Evolutionary conservation across 2,888 invertebrate genomes (phyloP), one percentile per base, ranked within the genome.

Genomic region (Melolontha melolontha): DNA sequence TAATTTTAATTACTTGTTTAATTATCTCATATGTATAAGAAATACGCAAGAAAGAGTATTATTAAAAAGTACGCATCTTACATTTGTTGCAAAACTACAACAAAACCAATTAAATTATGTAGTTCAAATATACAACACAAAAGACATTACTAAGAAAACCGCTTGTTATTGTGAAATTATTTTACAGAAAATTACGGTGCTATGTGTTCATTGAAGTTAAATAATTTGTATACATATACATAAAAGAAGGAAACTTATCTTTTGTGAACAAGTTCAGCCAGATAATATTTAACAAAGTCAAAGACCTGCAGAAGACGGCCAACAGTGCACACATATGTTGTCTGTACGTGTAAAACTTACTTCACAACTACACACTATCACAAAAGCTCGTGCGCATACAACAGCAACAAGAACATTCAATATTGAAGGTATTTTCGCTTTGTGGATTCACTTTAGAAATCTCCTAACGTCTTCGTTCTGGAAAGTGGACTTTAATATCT

Each of bases 271-370:
- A 54, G 54, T 54, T 54, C 39, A 54, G 54, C 17, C 14, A 17
- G 54, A 54, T 54, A 54, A 54, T 39, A 54, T 54, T 54, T 54
- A 54, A 54, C 54, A 34, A 54, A 54, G 54, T 54, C 54, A 54
- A 54, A 54, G 54, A 54, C 54, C 54, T 54, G 54, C 12, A 54
- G 39, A 54, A 54, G 54, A 54, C 40, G 54, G 54, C 39, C 39
- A 14, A 54, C 39, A 14, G 39, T 54, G 39, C 54, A 54, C 54
- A 54, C 54, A 54, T 34, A 39, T 12, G 16, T 39, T 2, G 17
- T 39, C 8, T n/a, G 22, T 50, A 22, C 7, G 34, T 34, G 34
- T 34, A 34, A 22, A n/a, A 50, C 44, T 27, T 22, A 22, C 22
- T 17, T 7, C 22, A 22, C 22, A 17, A 22, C n/a, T 50, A 50